phyloP scores from a whole-genome alignment of 35 echinoderm and acorn worm species.

The Ophioderma brevispina region DNA sequence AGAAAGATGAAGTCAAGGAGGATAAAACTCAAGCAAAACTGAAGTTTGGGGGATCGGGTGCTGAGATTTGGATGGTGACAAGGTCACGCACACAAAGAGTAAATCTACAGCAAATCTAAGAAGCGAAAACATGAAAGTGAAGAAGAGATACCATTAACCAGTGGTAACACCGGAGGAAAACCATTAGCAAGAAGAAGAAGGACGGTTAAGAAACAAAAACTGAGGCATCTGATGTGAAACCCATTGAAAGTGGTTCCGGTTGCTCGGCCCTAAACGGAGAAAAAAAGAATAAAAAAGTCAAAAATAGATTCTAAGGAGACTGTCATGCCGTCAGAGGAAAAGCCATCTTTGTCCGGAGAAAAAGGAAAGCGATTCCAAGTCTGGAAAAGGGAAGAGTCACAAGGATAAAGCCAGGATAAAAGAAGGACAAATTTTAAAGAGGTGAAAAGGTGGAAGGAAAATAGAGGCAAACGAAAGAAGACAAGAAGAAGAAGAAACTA shows the following conservation, averaged over 20 bases:
- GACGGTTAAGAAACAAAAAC: background rate
- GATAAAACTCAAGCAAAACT: slow-evolving; percentile 42
- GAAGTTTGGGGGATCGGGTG: slow-evolving; percentile 33
- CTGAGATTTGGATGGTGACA: slow-evolving; percentile 33
- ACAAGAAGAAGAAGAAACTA: slow-evolving; percentile 34
- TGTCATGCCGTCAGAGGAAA: no score
- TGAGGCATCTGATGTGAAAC: background rate
- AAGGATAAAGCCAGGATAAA: slow-evolving; percentile 11
- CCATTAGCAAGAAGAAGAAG: slow-evolving; percentile 49
- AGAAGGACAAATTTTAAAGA: slow-evolving; percentile 44
- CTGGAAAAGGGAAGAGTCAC: background rate
- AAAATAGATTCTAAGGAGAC: background rate
- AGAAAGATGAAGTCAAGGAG: slow-evolving; percentile 11
- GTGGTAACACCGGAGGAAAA: slow-evolving; percentile 1
- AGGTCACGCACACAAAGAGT: slow-evolving; percentile 22
- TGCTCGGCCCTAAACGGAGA: background rate
- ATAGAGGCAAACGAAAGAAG: slow-evolving; percentile 34
- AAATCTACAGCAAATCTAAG: slow-evolving; percentile 37
- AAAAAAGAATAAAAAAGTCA: slow-evolving; percentile 5
- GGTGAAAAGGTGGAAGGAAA: slow-evolving; percentile 52
- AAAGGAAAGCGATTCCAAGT: slow-evolving; percentile 31
- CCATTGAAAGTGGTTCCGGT: no score
- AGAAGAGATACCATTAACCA: slow-evolving; percentile 16
- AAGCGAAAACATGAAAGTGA: slow-evolving; percentile 30
- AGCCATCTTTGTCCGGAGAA: no score